Evolutionary conservation across 2,888 invertebrate genomes (phyloP).

Genomic region (Drosophila nigricruria): DNA sequence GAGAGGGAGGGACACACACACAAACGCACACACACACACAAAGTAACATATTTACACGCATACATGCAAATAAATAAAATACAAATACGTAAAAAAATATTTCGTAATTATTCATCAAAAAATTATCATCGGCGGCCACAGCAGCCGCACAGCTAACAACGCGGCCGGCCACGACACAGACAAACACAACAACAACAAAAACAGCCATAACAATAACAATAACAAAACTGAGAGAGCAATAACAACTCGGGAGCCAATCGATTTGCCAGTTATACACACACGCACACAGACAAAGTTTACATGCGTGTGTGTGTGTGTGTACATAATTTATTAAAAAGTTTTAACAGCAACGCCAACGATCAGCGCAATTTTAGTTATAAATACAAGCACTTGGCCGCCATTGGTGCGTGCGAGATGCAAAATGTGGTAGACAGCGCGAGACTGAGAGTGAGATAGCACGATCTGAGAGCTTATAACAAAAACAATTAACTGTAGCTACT

Average conservation of each 20-base stretch:
- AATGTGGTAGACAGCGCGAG: neutral
- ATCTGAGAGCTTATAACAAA: slow-evolving; percentile 58
- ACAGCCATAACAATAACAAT: slow-evolving; percentile 22
- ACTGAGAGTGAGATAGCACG: slow-evolving; percentile 14
- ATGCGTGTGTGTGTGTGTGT: slow-evolving; percentile 6
- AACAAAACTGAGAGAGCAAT: slow-evolving; percentile 26
- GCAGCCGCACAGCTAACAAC: slow-evolving; percentile 38
- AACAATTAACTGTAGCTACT: slow-evolving; percentile 68
- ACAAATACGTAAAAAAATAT: slow-evolving; percentile 48
- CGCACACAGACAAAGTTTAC: neutral
- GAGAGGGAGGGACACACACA: neutral
- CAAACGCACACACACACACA: neutral
- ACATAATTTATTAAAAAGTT: slow-evolving; percentile 75
- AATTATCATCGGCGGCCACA: slow-evolving; percentile 50
- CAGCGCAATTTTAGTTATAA: slow-evolving; percentile 73
- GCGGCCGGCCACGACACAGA: slow-evolving; percentile 29
- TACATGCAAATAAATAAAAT: slow-evolving; percentile 40
- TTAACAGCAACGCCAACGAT: slow-evolving; percentile 66
- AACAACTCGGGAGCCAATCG: slow-evolving; percentile 55
- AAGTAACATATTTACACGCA: neutral
- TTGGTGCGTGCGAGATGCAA: slow-evolving; percentile 34
- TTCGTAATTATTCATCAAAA: slow-evolving; percentile 78
- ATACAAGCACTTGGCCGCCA: slow-evolving; percentile 63
- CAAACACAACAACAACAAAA: slow-evolving; percentile 15
- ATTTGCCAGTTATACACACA: slow-evolving; percentile 65